Percentiles rank a stretch among this genome's conserved stretches.
phyloP scores from a whole-genome alignment of 2,113 vertebrate genomes.

The Craseonycteris thonglongyai region DNA sequence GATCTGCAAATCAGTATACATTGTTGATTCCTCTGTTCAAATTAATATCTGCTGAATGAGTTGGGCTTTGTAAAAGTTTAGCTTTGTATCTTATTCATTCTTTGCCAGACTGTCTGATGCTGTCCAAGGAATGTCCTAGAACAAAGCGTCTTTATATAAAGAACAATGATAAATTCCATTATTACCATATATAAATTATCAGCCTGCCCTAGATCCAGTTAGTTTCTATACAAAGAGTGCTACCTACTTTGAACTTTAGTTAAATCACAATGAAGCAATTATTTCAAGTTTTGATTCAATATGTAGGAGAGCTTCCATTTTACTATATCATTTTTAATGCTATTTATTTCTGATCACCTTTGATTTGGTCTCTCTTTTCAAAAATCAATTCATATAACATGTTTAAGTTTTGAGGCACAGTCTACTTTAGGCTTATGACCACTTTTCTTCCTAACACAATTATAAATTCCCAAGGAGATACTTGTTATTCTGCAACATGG shows the following conservation, averaged over 20 bases:
- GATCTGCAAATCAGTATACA: constrained; percentile 69
- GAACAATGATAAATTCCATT: constrained; percentile 62
- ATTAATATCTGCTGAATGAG: constrained; percentile 85
- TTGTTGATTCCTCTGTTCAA: constrained; percentile 73
- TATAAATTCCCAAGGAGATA: neutral
- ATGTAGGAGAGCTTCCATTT: constrained; percentile 24
- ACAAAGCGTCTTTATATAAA: constrained; percentile 78
- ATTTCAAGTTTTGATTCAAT: constrained; percentile 41
- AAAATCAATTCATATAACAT: neutral
- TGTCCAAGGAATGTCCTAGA: constrained; percentile 76
- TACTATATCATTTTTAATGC: constrained; percentile 27
- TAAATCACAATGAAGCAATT: constrained; percentile 15
- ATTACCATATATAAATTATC: constrained; percentile 68
- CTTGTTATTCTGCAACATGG: neutral
- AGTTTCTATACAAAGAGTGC: constrained; percentile 55
- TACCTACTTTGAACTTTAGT: constrained; percentile 61
- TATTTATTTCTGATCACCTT: neutral
- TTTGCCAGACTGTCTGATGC: constrained; percentile 71
- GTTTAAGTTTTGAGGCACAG: neutral
- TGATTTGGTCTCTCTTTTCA: neutral
- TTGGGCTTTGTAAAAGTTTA: constrained; percentile 69
- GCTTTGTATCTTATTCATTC: constrained; percentile 76
- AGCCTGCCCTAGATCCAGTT: constrained; percentile 31
- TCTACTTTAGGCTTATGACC: neutral
- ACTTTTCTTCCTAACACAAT: neutral